A percentile compares a stretch with the other conserved stretches of the same genome.
These are phyloP conservation scores for Turritopsis dohrnii DNA, from an alignment of 30 jellyfish, hydroid and myxozoan species.

Conservation along the genomic window DNA sequence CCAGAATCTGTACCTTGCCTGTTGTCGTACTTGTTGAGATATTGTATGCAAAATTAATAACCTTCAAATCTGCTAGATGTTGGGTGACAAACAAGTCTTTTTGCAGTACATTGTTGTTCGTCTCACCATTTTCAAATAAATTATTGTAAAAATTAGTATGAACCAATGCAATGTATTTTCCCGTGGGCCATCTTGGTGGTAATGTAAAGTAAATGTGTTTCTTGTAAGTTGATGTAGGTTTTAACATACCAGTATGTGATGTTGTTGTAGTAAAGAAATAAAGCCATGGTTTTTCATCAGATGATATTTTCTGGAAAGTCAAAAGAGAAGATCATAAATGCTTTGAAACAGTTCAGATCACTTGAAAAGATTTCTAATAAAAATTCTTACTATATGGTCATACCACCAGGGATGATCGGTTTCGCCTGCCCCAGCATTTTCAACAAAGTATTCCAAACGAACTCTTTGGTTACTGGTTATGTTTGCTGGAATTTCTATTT, in stretches of 20 bases:
- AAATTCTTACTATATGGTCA: constrained; percentile 22
- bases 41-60: not conserved
- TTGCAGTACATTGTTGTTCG: not conserved
- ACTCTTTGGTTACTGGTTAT: not conserved
- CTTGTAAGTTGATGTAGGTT: not conserved
- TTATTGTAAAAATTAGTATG: constrained; percentile 16
- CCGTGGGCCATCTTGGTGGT: constrained; percentile 22
- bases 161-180: constrained; percentile 23
- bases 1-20: not conserved
- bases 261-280: not conserved
- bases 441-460: not conserved
- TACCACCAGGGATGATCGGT: constrained; percentile 17
- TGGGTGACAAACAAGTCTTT: not conserved
- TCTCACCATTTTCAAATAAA: constrained; percentile 17
- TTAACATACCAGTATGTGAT: not conserved
- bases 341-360: too few relatives aligned
- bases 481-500: not conserved
- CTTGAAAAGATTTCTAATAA: too few relatives aligned
- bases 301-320: not conserved
- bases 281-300: not conserved
- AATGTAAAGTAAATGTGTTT: constrained; percentile 7
- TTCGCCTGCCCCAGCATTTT: constrained; percentile 10
- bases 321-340: not conserved
- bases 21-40: not conserved
- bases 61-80: constrained; percentile 26